phyloP scores from a whole-genome alignment of 2,113 vertebrate genomes.

The Dipodomys spectabilis region DNA sequence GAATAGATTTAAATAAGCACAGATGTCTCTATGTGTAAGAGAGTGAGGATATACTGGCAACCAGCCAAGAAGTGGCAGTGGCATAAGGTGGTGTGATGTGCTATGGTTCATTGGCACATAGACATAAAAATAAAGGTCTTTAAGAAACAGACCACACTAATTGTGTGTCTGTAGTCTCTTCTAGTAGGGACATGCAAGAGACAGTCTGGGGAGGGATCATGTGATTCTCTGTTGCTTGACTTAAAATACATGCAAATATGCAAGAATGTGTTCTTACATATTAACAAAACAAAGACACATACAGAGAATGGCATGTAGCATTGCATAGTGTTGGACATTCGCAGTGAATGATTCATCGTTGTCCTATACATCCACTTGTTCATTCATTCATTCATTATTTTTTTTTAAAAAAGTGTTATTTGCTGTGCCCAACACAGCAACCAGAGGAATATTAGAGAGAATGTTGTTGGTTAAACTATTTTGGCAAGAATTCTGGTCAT shows the following conservation, averaged over 20 bases:
- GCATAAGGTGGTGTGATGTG: rapidly evolving
- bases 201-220: background rate
- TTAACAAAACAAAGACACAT: background rate
- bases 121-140: background rate
- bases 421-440: background rate
- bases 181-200: background rate
- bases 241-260: background rate
- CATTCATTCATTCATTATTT: background rate
- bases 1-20: background rate
- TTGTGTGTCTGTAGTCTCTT: background rate
- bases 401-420: background rate
- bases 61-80: background rate
- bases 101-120: background rate
- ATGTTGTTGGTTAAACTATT: background rate
- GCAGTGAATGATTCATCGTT: background rate
- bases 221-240: background rate
- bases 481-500: background rate
- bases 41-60: background rate
- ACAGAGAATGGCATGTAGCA: background rate
- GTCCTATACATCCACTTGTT: background rate
- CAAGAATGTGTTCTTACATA: background rate
- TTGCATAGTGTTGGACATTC: background rate
- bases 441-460: background rate
- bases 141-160: background rate
- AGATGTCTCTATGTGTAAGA: background rate